phyloP scores from a whole-genome alignment of 30 jellyfish, hydroid and myxozoan species.

The Chrysaora quinquecirrha region DNA sequence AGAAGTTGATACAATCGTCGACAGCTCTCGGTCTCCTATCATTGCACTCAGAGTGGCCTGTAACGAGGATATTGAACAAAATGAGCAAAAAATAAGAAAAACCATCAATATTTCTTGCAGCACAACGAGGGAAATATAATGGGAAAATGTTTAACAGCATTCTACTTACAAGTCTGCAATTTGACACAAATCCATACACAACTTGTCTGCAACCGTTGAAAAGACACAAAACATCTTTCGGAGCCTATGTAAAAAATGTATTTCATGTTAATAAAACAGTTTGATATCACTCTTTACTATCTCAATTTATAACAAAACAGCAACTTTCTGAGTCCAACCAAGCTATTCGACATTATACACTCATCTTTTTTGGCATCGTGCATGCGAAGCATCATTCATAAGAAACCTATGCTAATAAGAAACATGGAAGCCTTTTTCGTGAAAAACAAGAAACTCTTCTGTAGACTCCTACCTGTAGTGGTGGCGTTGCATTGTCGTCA shows the following conservation, averaged over 20 bases:
- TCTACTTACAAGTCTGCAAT: conserved; percentile 73
- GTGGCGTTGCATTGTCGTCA: conserved; percentile 78
- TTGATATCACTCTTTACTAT: too few relatives aligned
- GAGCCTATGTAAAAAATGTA: conserved; percentile 75
- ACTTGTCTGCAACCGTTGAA: conserved; percentile 89
- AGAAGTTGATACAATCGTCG: conserved; percentile 87
- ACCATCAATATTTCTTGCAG: too few relatives aligned
- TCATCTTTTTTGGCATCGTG: too few relatives aligned
- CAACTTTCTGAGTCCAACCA: too few relatives aligned
- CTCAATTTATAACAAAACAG: too few relatives aligned
- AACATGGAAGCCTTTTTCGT: neutral
- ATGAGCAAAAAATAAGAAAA: neutral
- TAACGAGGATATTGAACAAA: neutral
- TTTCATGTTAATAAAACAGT: too few relatives aligned
- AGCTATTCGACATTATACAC: too few relatives aligned
- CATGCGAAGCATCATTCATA: too few relatives aligned
- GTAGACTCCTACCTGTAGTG: conserved; percentile 92
- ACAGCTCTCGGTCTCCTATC: conserved; percentile 76
- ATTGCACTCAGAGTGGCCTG: conserved; percentile 83
- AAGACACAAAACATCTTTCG: conserved; percentile 60
- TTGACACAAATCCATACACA: conserved; percentile 90
- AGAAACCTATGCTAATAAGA: too few relatives aligned
- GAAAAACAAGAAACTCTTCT: too few relatives aligned
- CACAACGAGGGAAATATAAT: too few relatives aligned
- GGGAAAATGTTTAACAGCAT: too few relatives aligned